A percentile compares a stretch with the other conserved stretches of the same genome.
Evolutionary conservation across 1,140 invertebrate genomes (phyloP).

Genomic region (Galendromus occidentalis): DNA sequence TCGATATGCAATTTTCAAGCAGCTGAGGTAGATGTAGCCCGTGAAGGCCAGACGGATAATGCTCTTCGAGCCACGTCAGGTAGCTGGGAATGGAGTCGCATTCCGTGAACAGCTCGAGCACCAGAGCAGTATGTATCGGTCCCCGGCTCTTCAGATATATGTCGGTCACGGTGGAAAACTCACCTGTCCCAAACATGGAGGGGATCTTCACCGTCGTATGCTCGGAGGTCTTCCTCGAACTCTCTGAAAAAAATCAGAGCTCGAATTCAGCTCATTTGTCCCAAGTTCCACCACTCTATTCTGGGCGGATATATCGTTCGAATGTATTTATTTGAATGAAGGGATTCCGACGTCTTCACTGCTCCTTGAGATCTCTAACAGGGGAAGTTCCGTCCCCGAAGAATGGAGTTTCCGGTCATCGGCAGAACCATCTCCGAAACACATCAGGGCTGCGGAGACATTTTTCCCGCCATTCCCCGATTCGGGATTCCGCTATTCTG

Average conservation of each 20-base stretch:
- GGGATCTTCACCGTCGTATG: neutral
- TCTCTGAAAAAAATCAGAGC: neutral
- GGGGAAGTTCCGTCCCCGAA: neutral
- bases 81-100: neutral
- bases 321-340: neutral
- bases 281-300: neutral
- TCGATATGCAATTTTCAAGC: neutral
- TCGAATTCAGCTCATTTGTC: neutral
- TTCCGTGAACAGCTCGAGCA: neutral
- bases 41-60: slow-evolving; percentile 1
- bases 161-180: neutral
- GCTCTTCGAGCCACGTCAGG: neutral
- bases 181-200: slow-evolving; percentile 4
- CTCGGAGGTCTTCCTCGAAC: slow-evolving; percentile 1
- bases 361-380: neutral
- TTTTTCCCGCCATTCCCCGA: too few relatives aligned
- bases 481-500: too few relatives aligned
- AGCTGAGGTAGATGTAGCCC: neutral
- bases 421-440: too few relatives aligned
- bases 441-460: too few relatives aligned
- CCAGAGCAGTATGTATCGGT: neutral
- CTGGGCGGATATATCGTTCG: neutral
- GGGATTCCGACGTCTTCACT: too few relatives aligned
- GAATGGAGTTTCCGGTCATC: too few relatives aligned
- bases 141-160: neutral